Evolutionary conservation across 2,888 invertebrate genomes (phyloP), one percentile per base, ranked within the genome.

Genomic region (Coenonympha glycerion): DNA sequence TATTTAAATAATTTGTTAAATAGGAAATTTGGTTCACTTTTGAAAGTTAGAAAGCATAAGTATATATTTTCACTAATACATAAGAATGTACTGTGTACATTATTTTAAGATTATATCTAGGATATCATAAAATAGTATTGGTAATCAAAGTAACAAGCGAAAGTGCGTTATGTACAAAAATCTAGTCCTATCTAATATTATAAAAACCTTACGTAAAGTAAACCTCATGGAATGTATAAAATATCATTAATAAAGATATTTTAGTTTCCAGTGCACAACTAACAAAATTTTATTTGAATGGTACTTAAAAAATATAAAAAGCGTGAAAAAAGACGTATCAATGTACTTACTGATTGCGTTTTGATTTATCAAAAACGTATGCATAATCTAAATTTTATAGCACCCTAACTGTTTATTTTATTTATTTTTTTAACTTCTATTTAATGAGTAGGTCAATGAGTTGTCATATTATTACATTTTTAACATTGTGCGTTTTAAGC

Each of bases 221-320:
- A 52, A 48, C 28, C 15, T n/a, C n/a, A 39, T 56, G 56, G 56
- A 56, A 56, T 56, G 56, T 53, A 50, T 39, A 33, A 11, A 19
- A 26, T 41, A 48, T 47, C 19, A 33, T 36, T 31, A 53, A 42
- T 28, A 36, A 36, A 31, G 26, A 13, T 21, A 15, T 28, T 19
- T 53, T 42, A 56, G 50, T 48, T 53, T 48, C 22, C 53, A 53
- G 50, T 56, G 56, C 53, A 50, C 19, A 39, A 15, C 6, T 34
- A 16, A 9, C 8, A 8, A 8, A 15, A 11, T 24, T 3, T 42
- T 19, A 18, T 42, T 13, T 15, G 18, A 30, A 41, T 31, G 26
- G 4, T 16, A 41, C 6, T 18, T 39, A 11, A 39, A 22, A 39
- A 41, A 9, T 18, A 28, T 11, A 19, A 22, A n/a, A 36, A 22